These are phyloP conservation scores for Pangasius djambal DNA, from an alignment of 2,797 vertebrate genomes.

Conservation along the genomic window DNA sequence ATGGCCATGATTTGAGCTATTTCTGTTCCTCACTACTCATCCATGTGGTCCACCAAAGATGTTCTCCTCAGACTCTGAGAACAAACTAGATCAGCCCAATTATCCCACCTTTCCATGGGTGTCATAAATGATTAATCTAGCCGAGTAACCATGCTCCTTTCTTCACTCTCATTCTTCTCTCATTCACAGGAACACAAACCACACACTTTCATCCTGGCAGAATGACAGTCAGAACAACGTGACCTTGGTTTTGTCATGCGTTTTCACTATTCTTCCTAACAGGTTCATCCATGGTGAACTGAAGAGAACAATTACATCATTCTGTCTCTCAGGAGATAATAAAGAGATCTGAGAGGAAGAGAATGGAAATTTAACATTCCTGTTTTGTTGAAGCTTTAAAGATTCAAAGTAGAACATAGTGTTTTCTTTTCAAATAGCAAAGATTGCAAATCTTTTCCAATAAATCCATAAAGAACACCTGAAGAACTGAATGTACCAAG, in stretches of 20 bases:
- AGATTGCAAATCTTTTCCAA: not conserved
- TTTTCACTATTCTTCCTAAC: not conserved
- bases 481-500: not conserved
- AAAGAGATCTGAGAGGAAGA: not conserved
- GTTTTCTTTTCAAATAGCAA: not conserved
- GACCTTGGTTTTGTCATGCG: not conserved
- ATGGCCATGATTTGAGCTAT: not conserved
- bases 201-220: not conserved
- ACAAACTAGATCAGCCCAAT: not conserved
- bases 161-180: constrained; percentile 15
- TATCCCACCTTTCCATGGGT: not conserved
- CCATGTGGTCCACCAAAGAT: not conserved
- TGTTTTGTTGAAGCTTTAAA: not conserved
- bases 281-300: not conserved
- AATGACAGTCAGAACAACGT: constrained; percentile 16
- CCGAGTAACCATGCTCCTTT: not conserved
- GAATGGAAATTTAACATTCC: not conserved
- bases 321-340: not conserved
- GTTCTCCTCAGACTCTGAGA: not conserved
- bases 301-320: not conserved
- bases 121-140: constrained; percentile 28
- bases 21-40: not conserved
- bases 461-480: not conserved
- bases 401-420: not conserved
- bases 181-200: not conserved